phyloP scores from a whole-genome alignment of 2,888 invertebrate genomes.

The Chorisops tibialis region DNA sequence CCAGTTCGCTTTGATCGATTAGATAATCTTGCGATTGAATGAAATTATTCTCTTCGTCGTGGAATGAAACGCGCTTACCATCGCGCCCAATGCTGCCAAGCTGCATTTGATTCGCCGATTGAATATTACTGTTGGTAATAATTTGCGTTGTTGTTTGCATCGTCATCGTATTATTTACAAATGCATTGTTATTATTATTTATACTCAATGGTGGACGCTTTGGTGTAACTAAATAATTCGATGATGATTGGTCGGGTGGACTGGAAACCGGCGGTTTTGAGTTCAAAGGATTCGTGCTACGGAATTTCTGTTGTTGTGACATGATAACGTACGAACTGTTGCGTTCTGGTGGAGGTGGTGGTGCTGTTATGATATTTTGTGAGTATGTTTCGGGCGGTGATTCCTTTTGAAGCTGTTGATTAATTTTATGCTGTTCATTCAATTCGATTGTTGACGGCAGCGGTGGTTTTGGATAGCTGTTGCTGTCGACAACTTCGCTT shows the following conservation, averaged over 20 bases:
- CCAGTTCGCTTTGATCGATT: conserved; percentile 50
- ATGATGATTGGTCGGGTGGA: not conserved
- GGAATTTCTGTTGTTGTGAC: conserved; percentile 59
- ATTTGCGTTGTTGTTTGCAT: conserved; percentile 34
- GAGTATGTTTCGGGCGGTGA: conserved; percentile 20
- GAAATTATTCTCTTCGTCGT: conserved; percentile 59
- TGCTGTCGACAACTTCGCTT: not conserved
- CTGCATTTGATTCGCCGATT: not conserved
- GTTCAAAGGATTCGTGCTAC: conserved; percentile 30
- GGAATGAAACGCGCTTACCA: conserved; percentile 71
- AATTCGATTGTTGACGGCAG: not conserved
- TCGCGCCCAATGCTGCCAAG: conserved; percentile 38
- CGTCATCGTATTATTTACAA: conserved; percentile 11
- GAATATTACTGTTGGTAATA: not conserved
- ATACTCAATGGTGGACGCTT: conserved; percentile 8
- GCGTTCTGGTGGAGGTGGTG: conserved; percentile 80
- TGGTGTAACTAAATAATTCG: not conserved
- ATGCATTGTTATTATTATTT: not conserved
- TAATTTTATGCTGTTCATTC: conserved; percentile 1
- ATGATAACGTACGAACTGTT: conserved; percentile 85
- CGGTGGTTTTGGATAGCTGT: not conserved
- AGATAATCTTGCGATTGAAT: conserved; percentile 39
- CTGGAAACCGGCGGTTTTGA: conserved; percentile 9
- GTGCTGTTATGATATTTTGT: conserved; percentile 38
- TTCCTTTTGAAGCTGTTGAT: not conserved